Base-by-base conservation (phyloP, 2,888 invertebrate genomes). In the Panzeria rudis region DNA sequence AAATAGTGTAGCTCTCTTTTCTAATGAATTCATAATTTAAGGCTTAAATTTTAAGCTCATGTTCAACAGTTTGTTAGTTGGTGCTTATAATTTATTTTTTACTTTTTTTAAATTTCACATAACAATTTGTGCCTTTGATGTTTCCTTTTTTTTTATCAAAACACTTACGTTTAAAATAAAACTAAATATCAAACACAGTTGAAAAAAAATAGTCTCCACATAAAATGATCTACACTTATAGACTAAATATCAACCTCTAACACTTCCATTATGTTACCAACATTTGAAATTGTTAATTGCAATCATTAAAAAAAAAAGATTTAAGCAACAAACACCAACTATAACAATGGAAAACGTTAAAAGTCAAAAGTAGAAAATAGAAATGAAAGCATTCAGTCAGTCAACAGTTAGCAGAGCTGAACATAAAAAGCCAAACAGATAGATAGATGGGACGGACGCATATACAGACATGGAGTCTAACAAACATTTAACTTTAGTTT, bases 341-440 rank as follows among this genome's bases (percentile, higher is more conserved):
- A 17, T 15, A 29, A 41, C 17, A 29, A 71, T 29, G 7, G 29
- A 56, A 71, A 54, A 25, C 25, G 29, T 56, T 29, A 35, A 71
- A 41, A 71, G 54, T 71, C 44, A 20, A 72, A 75, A 50, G 29
- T 38, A 84, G 50, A 84, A 84, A 75, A 76, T 59, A 56, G 56
- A 64, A 84, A 79, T 64, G 71, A 84, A 75, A 59, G 64, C 83
- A 64, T 20, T 0, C 78, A 61, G 32, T 13, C 50, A 52, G 69
- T 54, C 59, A 72, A 9, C 29, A 82, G 52, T 56, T 41, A 77
- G 62, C 75, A 44, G 64, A 73, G 66, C 83, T 76, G 59, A 76
- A 84, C 84, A 64, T 38, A 47, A 38, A 76, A 69, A 44, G 17
- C 17, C 56, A 44, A 56, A 56, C 56, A 29, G 41, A 32, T 20